These are phyloP conservation scores for Nezara viridula DNA, from an alignment of 2,888 invertebrate species.

Conservation along the genomic window DNA sequence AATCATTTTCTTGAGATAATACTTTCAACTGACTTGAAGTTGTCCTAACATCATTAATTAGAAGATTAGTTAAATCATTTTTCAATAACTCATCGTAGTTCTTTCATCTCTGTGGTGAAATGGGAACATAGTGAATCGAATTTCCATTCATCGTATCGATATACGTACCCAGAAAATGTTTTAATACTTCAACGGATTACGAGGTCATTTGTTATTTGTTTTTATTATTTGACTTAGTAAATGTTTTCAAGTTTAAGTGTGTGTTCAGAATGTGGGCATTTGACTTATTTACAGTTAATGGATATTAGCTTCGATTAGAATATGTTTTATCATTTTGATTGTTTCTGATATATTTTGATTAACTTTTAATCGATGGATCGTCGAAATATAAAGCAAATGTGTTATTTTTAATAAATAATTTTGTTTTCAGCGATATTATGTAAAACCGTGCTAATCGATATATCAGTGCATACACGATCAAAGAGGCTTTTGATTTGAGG, in stretches of 20 bases:
- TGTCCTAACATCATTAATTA: background rate
- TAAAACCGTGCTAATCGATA: background rate
- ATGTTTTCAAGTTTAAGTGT: background rate
- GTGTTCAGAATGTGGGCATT: background rate
- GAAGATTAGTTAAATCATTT: background rate
- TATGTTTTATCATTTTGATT: background rate
- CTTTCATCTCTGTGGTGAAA: background rate
- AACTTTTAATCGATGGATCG: background rate
- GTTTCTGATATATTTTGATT: background rate
- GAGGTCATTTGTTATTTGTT: background rate
- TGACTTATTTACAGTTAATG: background rate
- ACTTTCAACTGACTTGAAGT: background rate
- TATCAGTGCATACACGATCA: background rate
- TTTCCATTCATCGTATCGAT: background rate
- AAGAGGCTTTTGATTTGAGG: conserved; percentile 32
- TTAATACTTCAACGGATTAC: background rate
- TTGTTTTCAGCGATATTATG: background rate
- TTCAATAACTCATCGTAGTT: background rate
- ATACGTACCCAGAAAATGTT: background rate
- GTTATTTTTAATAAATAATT: background rate
- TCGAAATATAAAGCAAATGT: background rate
- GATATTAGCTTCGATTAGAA: background rate
- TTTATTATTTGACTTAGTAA: background rate
- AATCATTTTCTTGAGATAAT: background rate
- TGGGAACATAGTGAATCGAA: background rate